Conservation (phyloP, 2,113 vertebrate genomes). For the Vulpes lagopus region DNA sequence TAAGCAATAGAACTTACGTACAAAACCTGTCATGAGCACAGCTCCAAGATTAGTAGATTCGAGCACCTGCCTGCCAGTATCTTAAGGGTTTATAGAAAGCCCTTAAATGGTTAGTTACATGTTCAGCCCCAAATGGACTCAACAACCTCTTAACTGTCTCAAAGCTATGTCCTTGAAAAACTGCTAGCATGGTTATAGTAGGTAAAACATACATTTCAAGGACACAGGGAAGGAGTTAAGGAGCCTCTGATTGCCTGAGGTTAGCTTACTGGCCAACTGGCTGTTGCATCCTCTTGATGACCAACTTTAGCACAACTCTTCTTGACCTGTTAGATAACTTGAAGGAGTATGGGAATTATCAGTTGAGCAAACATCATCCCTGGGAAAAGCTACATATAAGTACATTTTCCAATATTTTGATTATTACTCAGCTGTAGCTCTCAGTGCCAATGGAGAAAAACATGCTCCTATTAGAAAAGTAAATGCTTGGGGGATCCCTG, state of each 20-base stretch:
- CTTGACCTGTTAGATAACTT: background rate
- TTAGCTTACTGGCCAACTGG: background rate
- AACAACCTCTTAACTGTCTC: background rate
- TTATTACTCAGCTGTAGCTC: background rate
- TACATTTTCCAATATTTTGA: background rate
- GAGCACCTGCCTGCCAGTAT: background rate
- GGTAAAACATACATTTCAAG: background rate
- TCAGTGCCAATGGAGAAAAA: background rate
- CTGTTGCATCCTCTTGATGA: background rate
- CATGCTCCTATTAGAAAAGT: background rate
- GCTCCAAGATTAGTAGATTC: background rate
- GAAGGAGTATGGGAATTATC: too few species aligned
- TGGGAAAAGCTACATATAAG: background rate
- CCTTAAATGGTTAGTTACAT: background rate
- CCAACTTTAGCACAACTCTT: background rate
- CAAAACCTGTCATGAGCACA: background rate
- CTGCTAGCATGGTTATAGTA: background rate
- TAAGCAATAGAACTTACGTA: too few species aligned
- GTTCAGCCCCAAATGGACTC: background rate
- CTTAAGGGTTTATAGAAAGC: background rate
- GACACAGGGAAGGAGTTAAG: background rate
- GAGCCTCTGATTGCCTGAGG: background rate
- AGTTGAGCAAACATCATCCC: background rate
- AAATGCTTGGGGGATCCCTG: too few species aligned
- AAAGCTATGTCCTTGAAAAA: background rate